These are phyloP conservation scores for Macrosteles quadrilineatus DNA, from an alignment of 1,140 invertebrate genomes.

Conservation along the genomic window DNA sequence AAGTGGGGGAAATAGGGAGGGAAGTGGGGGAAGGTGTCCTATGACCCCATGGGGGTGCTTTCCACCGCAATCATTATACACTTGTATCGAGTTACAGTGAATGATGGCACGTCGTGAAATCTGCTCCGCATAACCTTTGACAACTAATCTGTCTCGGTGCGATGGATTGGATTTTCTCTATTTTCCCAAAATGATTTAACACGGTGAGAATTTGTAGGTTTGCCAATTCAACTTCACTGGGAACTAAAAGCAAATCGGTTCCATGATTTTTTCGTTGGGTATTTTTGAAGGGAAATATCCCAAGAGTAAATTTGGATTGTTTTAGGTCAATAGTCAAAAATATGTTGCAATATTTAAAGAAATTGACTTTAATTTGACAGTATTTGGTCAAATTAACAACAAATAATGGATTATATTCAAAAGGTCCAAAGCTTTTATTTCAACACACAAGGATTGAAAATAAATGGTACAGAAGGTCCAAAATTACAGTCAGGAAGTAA, in stretches of 20 bases:
- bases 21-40: slow-evolving; percentile 16
- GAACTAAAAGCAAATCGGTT: not conserved
- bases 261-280: no score
- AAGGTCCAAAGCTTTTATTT: no score
- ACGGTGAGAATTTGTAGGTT: not conserved
- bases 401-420: no score
- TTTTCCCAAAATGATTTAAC: slow-evolving; percentile 20
- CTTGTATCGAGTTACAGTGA: slow-evolving; percentile 10
- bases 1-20: not conserved
- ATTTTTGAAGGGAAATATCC: no score
- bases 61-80: slow-evolving; percentile 19
- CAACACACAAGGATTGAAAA: no score
- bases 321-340: no score
- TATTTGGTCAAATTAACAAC: no score
- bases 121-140: slow-evolving; percentile 25
- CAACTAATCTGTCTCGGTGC: not conserved
- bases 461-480: no score
- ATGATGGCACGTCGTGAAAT: slow-evolving; percentile 24
- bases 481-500: no score
- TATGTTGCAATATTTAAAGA: not conserved
- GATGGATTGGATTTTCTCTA: slow-evolving; percentile 15
- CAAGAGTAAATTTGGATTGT: no score
- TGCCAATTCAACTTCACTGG: slow-evolving; percentile 4
- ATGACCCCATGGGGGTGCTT: slow-evolving; percentile 19
- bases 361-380: not conserved